These are phyloP conservation scores for Muscicapa adusta DNA, from an alignment of 2,113 vertebrate species.

Conservation along the genomic window DNA sequence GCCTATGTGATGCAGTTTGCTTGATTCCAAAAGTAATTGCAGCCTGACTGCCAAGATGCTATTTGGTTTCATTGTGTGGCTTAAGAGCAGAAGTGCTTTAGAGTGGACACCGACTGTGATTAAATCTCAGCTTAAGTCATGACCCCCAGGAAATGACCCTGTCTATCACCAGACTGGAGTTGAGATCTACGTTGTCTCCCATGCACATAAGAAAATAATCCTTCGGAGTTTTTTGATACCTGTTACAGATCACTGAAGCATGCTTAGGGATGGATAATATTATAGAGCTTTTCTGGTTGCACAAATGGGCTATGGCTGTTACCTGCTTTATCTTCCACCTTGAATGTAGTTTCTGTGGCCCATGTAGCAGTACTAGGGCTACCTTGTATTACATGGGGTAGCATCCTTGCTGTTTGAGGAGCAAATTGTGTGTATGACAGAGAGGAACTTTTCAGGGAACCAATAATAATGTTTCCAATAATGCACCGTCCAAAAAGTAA, in stretches of 20 bases:
- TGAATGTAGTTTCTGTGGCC: not conserved
- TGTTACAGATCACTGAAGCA: not conserved
- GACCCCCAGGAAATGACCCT: not conserved
- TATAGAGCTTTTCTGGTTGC: not conserved
- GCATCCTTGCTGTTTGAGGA: not conserved
- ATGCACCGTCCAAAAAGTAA: not conserved
- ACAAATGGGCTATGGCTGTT: not conserved
- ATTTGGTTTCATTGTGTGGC: not conserved
- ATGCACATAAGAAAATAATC: not conserved
- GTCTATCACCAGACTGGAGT: not conserved
- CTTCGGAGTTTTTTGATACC: not conserved
- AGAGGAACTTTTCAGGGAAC: not conserved
- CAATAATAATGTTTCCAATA: not conserved
- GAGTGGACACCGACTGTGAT: not conserved
- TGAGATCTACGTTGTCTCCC: not conserved
- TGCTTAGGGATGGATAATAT: not conserved
- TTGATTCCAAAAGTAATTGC: not conserved
- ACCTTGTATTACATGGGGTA: not conserved
- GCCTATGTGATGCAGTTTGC: accelerated
- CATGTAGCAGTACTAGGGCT: not conserved
- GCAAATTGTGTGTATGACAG: not conserved
- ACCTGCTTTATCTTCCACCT: not conserved
- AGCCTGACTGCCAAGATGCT: not conserved
- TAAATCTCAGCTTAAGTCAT: not conserved
- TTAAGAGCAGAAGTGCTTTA: not conserved